Base-by-base conservation (phyloP, 2,113 vertebrate genomes). In the Eclectus roratus region DNA sequence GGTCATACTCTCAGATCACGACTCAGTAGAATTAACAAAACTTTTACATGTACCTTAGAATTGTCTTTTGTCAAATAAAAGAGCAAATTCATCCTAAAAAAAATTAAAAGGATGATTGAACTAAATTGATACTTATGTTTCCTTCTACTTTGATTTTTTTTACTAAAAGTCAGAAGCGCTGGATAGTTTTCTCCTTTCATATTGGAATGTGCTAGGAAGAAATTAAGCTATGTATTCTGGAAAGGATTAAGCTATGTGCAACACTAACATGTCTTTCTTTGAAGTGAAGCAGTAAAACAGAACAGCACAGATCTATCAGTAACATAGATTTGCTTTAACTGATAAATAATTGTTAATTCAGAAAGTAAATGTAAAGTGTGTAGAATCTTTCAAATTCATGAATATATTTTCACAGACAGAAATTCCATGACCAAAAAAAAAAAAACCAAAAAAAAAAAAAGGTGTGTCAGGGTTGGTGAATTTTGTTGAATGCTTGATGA, bases 401-500 rank as follows among this genome's bases (percentile, higher is more conserved):
- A 94, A 78, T 90, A 43, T 52, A 74, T 91, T 93, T 93, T 86
- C 60, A 80, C 41, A 71, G 64, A 9, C 44, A 95, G 35, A 95
- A 90, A 80, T 71, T 35, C 14, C 43, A 88, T 55, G 28, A 72
- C 55, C 17, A 43, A 78, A 80, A 81, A 52, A 52, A 37, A 27
- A 55, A 55, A 55, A 74, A 44, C n/a, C n/a, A 46, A 35, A 65
- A 28, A 49, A 80, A 12, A 46, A 8, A 11, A 17, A 55, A 55
- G 53, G 80, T 21, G 15, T 19, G 47, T 21, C 64, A 79, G 16
- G 4, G 44, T 70, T 79, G 47, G 66, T 89, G 66, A 93, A 74
- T 95, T 90, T 91, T 91, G 15, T 88, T 91, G 85, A 90, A 87
- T 88, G 27, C 41, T 80, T 93, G 74, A 76, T 93, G 41, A 90